phyloP scores from a whole-genome alignment of 2,888 invertebrate genomes.

The Agriopis aurantiaria region DNA sequence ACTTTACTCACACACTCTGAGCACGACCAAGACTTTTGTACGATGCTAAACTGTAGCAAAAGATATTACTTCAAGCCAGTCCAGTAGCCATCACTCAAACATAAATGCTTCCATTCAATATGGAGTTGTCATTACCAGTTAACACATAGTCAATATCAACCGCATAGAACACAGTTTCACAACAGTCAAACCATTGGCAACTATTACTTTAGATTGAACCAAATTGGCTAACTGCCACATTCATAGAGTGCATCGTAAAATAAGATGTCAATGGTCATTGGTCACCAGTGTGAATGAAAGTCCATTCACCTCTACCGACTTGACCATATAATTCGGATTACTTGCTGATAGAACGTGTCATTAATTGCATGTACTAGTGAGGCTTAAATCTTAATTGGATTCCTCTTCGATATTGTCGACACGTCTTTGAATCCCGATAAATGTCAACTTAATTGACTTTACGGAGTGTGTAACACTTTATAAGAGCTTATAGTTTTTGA shows the following conservation, averaged over 20 bases:
- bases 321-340: constrained; percentile 63
- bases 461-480: constrained; percentile 14
- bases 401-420: constrained; percentile 35
- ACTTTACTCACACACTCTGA: not conserved
- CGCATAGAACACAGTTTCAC: constrained; percentile 42
- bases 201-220: constrained; percentile 54
- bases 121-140: constrained; percentile 19
- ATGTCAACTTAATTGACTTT: constrained; percentile 33
- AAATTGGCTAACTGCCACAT: constrained; percentile 58
- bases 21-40: not conserved
- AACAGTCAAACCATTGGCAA: constrained; percentile 44
- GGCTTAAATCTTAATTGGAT: constrained; percentile 40
- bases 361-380: constrained; percentile 58
- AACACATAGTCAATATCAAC: constrained; percentile 11
- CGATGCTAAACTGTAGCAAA: not conserved
- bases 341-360: constrained; percentile 67
- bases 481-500: constrained; percentile 6
- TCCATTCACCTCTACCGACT: constrained; percentile 69
- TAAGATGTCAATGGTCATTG: constrained; percentile 53
- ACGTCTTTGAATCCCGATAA: constrained; percentile 43
- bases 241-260: constrained; percentile 55
- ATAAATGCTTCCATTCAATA: constrained; percentile 3
- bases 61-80: not conserved
- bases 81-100: not conserved
- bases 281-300: constrained; percentile 57